A percentile compares a stretch with the other conserved stretches of the same genome.
Evolutionary conservation across 2,797 vertebrate genomes (phyloP).

Genomic region (Hydrolagus colliei): DNA sequence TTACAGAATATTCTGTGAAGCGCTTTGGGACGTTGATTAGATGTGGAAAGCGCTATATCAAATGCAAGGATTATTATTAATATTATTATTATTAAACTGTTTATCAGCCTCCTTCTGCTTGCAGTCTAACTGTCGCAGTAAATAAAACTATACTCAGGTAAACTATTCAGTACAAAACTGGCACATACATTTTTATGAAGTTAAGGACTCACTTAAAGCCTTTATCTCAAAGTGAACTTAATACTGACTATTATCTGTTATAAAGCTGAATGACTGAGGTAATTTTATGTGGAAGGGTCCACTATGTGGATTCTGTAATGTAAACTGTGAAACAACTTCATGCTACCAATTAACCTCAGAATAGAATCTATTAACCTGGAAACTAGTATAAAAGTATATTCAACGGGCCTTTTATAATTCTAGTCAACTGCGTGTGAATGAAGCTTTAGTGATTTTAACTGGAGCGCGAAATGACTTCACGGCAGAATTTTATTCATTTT

Average conservation of each 20-base stretch:
- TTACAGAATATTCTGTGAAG: too few species aligned
- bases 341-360: not conserved
- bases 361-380: not conserved
- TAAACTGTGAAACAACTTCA: not conserved
- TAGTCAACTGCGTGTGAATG: conserved; percentile 17
- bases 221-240: not conserved
- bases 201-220: not conserved
- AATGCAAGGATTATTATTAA: too few species aligned
- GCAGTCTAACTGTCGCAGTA: too few species aligned
- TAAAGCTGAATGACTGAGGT: conserved; percentile 2
- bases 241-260: not conserved
- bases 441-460: conserved; percentile 23
- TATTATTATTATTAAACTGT: too few species aligned
- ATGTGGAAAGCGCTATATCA: too few species aligned
- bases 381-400: conserved; percentile 19
- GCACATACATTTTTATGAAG: not conserved
- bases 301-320: not conserved
- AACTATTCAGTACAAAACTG: not conserved
- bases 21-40: too few species aligned
- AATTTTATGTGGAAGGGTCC: not conserved
- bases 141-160: too few species aligned
- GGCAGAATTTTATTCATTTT: not conserved
- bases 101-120: too few species aligned
- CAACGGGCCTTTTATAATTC: not conserved
- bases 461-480: not conserved